Conservation (phyloP, 2,888 invertebrate genomes). For the Chrysotoxum bicinctum region DNA sequence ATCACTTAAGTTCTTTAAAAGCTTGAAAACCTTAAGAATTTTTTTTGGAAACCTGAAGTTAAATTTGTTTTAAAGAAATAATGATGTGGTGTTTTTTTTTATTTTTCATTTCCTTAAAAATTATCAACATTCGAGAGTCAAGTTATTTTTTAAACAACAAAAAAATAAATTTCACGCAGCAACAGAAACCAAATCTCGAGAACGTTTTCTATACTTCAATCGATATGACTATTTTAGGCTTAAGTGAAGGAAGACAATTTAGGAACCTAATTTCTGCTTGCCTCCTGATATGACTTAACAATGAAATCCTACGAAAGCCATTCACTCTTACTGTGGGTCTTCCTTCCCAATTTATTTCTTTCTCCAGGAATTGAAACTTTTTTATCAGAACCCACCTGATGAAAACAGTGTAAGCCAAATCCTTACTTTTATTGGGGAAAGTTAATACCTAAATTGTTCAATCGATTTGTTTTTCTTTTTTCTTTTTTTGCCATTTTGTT, state of each 20-base stretch:
- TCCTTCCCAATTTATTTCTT: not conserved
- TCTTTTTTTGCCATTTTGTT: not conserved
- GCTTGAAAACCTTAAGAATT: no score
- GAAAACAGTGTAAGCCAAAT: not conserved
- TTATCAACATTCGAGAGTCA: not conserved
- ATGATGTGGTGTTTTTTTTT: not conserved
- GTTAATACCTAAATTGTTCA: conserved; percentile 42
- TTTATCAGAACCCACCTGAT: conserved; percentile 47
- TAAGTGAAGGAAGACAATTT: conserved; percentile 19
- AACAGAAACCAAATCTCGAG: not conserved
- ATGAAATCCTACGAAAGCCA: not conserved
- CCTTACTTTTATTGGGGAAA: not conserved
- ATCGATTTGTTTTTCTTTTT: conserved; percentile 48
- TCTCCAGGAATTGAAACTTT: conserved; percentile 13
- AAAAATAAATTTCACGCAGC: not conserved
- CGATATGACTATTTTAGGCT: conserved; percentile 26
- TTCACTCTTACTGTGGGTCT: not conserved
- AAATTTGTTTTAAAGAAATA: not conserved
- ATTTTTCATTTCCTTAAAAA: not conserved
- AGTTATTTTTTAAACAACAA: not conserved
- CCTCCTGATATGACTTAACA: conserved; percentile 37
- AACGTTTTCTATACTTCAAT: conserved; percentile 35
- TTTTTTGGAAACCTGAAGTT: not conserved
- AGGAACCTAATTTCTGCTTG: conserved; percentile 17
- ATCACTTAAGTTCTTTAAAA: no score